Percentiles rank a stretch among this genome's conserved stretches.
phyloP scores from a whole-genome alignment of 2,797 vertebrate species.

The Pempheris klunzingeri region DNA sequence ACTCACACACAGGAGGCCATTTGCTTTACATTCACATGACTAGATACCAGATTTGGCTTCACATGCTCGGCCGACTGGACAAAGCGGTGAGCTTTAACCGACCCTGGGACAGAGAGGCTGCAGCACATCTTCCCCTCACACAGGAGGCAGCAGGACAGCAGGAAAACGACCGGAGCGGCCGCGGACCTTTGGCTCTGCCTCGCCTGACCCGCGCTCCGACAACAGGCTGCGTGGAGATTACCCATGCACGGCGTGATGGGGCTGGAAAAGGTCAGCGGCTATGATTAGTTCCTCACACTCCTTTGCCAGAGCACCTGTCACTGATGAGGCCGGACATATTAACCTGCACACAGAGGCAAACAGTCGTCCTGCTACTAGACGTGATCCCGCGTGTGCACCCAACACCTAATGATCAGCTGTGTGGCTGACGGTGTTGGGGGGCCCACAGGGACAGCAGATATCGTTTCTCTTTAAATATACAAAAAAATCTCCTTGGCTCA shows the following conservation, averaged over 20 bases:
- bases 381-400: no score
- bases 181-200: constrained; percentile 26
- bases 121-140: constrained; percentile 16
- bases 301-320: constrained; percentile 60
- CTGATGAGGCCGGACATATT: constrained; percentile 50
- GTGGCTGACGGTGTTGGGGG: not conserved
- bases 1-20: not conserved
- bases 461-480: constrained; percentile 31
- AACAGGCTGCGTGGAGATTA: constrained; percentile 64
- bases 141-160: constrained; percentile 2
- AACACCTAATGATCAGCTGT: not conserved
- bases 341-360: constrained; percentile 13
- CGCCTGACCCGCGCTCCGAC: constrained; percentile 48
- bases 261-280: constrained; percentile 74
- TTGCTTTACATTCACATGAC: constrained; percentile 18
- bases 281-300: constrained; percentile 77
- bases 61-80: constrained; percentile 19
- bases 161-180: constrained; percentile 14
- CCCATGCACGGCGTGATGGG: constrained; percentile 60
- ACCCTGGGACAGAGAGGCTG: constrained; percentile 4
- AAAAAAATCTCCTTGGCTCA: constrained; percentile 36
- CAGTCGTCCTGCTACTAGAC: constrained; percentile 16
- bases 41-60: constrained; percentile 1
- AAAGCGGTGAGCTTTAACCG: constrained; percentile 10
- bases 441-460: constrained; percentile 1